phyloP scores from a whole-genome alignment of 2,113 vertebrate genomes.

The Prunella himalayana region DNA sequence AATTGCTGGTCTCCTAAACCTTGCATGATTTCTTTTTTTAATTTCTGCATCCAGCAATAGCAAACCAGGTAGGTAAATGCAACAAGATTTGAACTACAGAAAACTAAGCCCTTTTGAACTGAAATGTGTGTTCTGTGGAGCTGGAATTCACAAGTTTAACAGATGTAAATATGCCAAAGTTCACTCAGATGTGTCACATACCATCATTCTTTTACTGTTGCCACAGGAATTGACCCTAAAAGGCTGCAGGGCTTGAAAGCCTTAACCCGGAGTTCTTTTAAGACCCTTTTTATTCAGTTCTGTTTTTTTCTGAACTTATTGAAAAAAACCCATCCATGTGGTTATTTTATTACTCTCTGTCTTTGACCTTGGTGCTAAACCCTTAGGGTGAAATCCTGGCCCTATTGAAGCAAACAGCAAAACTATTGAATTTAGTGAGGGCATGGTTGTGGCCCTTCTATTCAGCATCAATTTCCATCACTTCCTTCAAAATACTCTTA shows the following conservation, averaged over 20 bases:
- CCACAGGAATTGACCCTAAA: conserved; percentile 6
- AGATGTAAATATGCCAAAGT: neutral
- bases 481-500: neutral
- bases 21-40: neutral
- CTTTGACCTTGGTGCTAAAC: conserved; percentile 1
- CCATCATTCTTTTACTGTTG: conserved; percentile 3
- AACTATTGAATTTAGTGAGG: neutral
- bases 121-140: neutral
- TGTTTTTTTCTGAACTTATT: neutral
- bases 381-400: neutral
- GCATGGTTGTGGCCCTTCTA: neutral
- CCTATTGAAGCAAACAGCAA: neutral
- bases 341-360: neutral
- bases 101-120: neutral
- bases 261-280: neutral
- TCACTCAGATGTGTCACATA: neutral
- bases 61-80: neutral
- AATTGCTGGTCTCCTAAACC: neutral
- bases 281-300: neutral
- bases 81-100: neutral
- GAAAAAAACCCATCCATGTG: neutral
- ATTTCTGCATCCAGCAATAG: neutral
- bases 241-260: neutral
- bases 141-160: conserved; percentile 3
- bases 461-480: neutral